These are phyloP conservation scores for Acanthiza pusilla DNA, from an alignment of 2,797 vertebrate species.

Conservation along the genomic window DNA sequence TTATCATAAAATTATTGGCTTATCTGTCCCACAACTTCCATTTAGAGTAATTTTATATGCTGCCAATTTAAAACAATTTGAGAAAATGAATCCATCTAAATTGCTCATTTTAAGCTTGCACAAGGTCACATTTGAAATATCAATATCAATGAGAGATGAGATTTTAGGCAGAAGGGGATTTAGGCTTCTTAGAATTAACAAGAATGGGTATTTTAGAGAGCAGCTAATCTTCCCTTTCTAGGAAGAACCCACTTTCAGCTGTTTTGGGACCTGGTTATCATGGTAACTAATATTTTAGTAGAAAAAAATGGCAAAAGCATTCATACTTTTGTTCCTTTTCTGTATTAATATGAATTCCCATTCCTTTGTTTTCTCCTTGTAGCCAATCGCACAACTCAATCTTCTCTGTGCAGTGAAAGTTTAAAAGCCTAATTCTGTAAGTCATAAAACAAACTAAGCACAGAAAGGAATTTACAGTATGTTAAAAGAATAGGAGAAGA, in stretches of 20 bases:
- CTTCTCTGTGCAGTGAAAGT: constrained; percentile 40
- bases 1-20: constrained; percentile 43
- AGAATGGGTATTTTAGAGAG: not conserved
- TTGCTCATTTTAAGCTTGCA: not conserved
- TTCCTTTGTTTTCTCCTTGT: constrained; percentile 17
- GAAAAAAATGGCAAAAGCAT: not conserved
- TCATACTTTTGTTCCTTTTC: not conserved
- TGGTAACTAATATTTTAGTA: not conserved
- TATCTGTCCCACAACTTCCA: constrained; percentile 6
- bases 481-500: constrained; percentile 72
- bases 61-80: constrained; percentile 49
- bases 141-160: not conserved
- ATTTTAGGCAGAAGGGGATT: not conserved
- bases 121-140: not conserved
- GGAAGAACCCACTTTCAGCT: not conserved
- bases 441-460: constrained; percentile 63
- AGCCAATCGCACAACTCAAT: not conserved
- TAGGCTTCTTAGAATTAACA: not conserved
- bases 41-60: constrained; percentile 1
- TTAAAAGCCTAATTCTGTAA: constrained; percentile 61
- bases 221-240: not conserved
- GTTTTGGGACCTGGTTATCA: not conserved
- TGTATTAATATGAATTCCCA: not conserved
- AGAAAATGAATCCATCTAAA: constrained; percentile 52
- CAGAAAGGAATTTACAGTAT: constrained; percentile 67